phyloP scores from a whole-genome alignment of 2,888 invertebrate species.

The Eupelmus urozonus region DNA sequence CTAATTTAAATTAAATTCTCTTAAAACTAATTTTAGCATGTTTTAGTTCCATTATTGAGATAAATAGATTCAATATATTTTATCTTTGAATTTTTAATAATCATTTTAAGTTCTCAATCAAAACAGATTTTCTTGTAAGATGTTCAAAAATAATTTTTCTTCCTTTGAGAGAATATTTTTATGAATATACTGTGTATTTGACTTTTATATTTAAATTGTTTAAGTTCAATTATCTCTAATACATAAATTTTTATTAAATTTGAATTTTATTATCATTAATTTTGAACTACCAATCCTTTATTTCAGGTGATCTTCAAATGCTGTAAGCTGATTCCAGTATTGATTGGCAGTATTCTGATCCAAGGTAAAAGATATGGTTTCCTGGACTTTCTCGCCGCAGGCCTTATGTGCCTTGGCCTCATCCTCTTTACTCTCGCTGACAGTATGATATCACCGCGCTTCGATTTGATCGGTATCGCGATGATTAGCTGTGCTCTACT shows the following conservation, averaged over 20 bases:
- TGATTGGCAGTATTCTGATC: slow-evolving; percentile 95
- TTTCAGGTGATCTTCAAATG: slow-evolving; percentile 93
- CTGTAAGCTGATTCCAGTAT: slow-evolving; percentile 96
- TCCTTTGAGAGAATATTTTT: no score
- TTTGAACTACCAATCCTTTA: background rate
- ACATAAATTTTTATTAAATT: background rate
- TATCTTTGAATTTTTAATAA: no score
- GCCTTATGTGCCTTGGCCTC: slow-evolving; percentile 92
- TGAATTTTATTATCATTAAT: background rate
- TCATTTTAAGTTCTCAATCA: no score
- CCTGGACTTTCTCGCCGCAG: slow-evolving; percentile 90
- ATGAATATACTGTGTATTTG: no score
- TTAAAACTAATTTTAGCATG: no score
- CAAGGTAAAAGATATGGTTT: slow-evolving; percentile 91
- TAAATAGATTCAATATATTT: no score
- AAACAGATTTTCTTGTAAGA: no score
- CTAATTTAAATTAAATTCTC: no score
- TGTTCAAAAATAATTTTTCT: no score
- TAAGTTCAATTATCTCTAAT: background rate
- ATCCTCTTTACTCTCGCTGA: slow-evolving; percentile 93
- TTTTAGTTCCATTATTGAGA: no score
- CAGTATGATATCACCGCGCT: slow-evolving; percentile 87
- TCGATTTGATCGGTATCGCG: slow-evolving; percentile 83
- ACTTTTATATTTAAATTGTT: no score
- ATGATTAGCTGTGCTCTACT: slow-evolving; percentile 91